Evolutionary conservation across 2,797 vertebrate genomes (phyloP), one percentile per base, ranked within the genome.

Genomic region (Leptoclinus maculatus): DNA sequence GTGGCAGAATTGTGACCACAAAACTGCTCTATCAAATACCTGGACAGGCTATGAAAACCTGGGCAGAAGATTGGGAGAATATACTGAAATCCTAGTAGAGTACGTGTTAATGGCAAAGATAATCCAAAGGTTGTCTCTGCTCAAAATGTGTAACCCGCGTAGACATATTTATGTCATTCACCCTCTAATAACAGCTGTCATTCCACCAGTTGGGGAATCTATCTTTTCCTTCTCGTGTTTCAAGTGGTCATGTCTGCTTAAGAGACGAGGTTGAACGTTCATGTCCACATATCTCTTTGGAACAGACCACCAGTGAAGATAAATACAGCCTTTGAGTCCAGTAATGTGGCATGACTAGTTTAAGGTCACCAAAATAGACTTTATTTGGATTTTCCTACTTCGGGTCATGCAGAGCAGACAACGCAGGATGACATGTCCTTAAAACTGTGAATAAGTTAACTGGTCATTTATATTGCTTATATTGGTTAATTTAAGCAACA

Each of bases 1-100:
- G 71, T 63, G 58, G 70, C 67, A 78, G 51, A 70, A 51, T 54
- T 84, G 71, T 82, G 89, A 74, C 65, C 78, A 79, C 25, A 70
- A 65, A 83, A 68, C 45, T 57, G 72, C 54, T 51, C 32, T n/a
- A 70, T 79, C 71, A 84, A 84, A 67, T 66, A 74, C 45, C 41
- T 49, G 51, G 79, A 67, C 53, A 63, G 66, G 45, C 53, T 54
- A 9, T 21, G 59, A 73, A 83, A 74, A 59, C 41, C 45, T 43
- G 34, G 53, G 23, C 16, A 63, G n/a, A 13, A 53, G 38, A 74
- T 27, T 60, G 17, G 25, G 43, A 36, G 56, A 43, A 32, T 68
- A 32, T 68, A 5, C 16, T 68, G 23, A 43, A 43, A 19, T 51
- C 60, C 27, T 47, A 29, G 53, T 23, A 14, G 43, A 45, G n/a